Base-by-base conservation (phyloP, 2,888 invertebrate species). In the Bimastos eiseni region DNA sequence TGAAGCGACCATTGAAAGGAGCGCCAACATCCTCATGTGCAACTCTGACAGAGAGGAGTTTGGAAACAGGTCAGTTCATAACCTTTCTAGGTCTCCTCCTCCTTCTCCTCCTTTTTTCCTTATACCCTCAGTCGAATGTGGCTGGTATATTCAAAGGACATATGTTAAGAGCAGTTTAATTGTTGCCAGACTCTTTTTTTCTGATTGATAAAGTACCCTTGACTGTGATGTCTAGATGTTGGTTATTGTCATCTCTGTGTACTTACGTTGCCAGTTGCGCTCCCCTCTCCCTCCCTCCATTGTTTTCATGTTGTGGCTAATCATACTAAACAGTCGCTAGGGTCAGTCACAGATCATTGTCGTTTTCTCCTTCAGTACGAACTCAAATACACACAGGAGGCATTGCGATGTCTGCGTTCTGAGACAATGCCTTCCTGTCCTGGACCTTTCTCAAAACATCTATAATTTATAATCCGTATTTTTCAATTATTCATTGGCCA, bases 11-110 rank as follows among this genome's bases (percentile, higher is more conserved):
- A n/a, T n/a, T n/a, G n/a, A n/a, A 17, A 30, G 70, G 4, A 15
- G 44, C 13, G 70, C 13, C 70, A 70, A 70, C 70, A 11, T 70
- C 70, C 70, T 70, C 70, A 70, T 70, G 70, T 70, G 70, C 70
- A 70, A 70, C 70, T 70, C 70, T 70, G 70, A 70, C 70, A 30
- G 70, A 70, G 70, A 70, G n/a, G 70, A 70, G 70, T 70, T 70
- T 70, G 70, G 70, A 70, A 70, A 70, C 70, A 70, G 70, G 70
- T 70, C 70, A 70, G 70, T 70, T 55, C 55, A 24, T 30, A 24
- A 24, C 30, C 21, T 30, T 55, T 30, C 30, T 55, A 2, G 24
- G 3, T 4, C 55, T 55, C 30, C 70, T 70, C n/a, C 70, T 70
- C 70, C n/a, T 70, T 0, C 70, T 70, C 70, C n/a, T 30, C 70